Evolutionary conservation across 2,113 vertebrate species (phyloP).

Genomic region (Rhinopomastus cyanomelas): DNA sequence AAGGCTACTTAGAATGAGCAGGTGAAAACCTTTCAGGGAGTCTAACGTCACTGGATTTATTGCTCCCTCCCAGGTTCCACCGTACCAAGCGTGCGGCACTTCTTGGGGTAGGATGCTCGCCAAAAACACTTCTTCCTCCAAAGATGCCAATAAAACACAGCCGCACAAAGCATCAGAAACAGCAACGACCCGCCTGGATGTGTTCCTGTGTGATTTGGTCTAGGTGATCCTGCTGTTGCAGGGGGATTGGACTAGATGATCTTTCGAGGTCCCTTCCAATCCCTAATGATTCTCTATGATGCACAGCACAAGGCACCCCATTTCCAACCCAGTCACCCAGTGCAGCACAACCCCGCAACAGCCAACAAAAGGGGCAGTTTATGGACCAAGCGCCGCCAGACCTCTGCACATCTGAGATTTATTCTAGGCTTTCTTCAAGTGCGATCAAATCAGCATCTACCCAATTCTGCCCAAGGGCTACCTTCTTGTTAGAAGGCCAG

Average conservation of each 20-base stretch:
- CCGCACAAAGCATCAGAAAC: not conserved
- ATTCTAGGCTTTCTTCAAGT: conserved; percentile 30
- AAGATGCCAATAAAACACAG: not conserved
- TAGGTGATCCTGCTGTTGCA: too few species aligned
- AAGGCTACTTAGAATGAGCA: rapidly evolving
- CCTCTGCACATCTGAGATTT: conserved; percentile 49
- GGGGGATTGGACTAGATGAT: too few species aligned
- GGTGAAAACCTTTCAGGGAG: not conserved
- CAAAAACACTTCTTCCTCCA: not conserved
- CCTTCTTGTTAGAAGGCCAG: conserved; percentile 63
- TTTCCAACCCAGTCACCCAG: conserved; percentile 9
- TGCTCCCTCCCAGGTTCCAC: not conserved
- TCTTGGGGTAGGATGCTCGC: not conserved
- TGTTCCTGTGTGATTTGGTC: too few species aligned
- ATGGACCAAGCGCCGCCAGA: not conserved
- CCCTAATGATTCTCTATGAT: too few species aligned
- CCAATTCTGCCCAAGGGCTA: conserved; percentile 68
- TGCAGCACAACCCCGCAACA: not conserved
- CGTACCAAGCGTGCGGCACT: not conserved
- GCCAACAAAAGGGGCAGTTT: conserved; percentile 48
- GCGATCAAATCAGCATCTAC: conserved; percentile 68
- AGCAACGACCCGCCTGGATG: too few species aligned
- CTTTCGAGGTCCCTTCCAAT: too few species aligned
- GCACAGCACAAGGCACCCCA: not conserved
- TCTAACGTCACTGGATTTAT: not conserved